Base-by-base conservation (phyloP, 2,113 vertebrate genomes). In the Stictonetta naevosa region DNA sequence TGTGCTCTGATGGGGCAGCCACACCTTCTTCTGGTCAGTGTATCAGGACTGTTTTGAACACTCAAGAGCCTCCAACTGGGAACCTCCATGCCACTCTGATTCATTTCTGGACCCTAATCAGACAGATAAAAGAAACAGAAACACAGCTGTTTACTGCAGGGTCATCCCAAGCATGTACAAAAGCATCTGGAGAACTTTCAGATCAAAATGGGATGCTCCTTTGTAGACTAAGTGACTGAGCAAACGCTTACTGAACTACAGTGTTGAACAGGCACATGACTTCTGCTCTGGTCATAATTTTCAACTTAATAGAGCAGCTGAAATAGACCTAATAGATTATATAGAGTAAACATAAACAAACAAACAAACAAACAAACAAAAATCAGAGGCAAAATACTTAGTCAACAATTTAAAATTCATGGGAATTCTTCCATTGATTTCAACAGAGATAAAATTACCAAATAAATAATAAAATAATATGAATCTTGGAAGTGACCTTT, bases 71-170 rank as follows among this genome's bases (percentile, higher is more conserved):
- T 56, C 20, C 22, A 91, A 20, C 22, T 79, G 56, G 42, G 52
- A 92, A 84, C 33, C 31, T 74, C 21, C 2, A 0, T 18, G 44
- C 14, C 59, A 55, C 14, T 40, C 38, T 2, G 3, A 40, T 58
- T 53, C 6, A 0, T 71, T 92, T 74, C 76, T 86, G 64, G 52
- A 83, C 42, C 6, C 19, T 63, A 42, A 33, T 81, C 86, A 93
- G 55, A 46, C 1, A 6, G n/a, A 88, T 36, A 59, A 40, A 78
- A 93, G 76, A 94, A 90, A 88, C 29, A 96, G 92, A 93, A 92
- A 83, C 75, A 58, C 86, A 92, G 68, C 59, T 93, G 72, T 31
- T 90, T 55, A 83, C 55, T 74, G 53, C n/a, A 71, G 29, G 36
- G 52, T 83, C 42, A 92, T 81, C n/a, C 52, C 59, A 71, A 83